These are phyloP conservation scores for Psettodes erumei DNA, from an alignment of 2,113 vertebrate species.

Conservation along the genomic window DNA sequence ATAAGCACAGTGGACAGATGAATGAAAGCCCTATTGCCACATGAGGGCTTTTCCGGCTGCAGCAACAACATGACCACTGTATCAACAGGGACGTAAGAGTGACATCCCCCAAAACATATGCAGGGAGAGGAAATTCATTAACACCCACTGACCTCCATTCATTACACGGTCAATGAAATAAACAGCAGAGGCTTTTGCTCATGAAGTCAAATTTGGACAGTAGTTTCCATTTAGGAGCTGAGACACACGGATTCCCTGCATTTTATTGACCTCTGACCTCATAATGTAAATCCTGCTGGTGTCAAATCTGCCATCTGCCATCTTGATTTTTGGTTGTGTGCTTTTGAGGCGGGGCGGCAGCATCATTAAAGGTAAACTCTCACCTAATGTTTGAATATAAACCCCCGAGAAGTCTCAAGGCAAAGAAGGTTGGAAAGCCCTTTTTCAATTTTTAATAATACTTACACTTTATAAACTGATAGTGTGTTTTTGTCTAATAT, in stretches of 20 bases:
- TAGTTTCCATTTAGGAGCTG: neutral
- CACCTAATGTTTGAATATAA: neutral
- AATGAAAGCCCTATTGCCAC: conserved; percentile 10
- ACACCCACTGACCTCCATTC: neutral
- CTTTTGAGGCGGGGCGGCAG: no score
- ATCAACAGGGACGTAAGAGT: neutral
- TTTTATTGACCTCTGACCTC: conserved; percentile 12
- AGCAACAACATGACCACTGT: conserved; percentile 29
- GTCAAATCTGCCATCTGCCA: neutral
- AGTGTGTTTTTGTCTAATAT: no score
- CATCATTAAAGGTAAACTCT: no score
- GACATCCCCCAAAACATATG: neutral
- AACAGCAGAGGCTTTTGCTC: neutral
- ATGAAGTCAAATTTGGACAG: neutral
- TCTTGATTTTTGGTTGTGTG: neutral
- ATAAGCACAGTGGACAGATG: neutral
- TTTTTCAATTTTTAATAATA: no score
- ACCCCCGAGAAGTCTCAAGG: no score
- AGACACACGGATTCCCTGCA: neutral
- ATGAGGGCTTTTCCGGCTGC: neutral
- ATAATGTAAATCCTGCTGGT: neutral
- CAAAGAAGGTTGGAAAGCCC: no score
- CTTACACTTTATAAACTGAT: no score
- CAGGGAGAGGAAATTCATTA: neutral
- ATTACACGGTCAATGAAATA: neutral